Percentiles rank a stretch among this genome's conserved stretches.
phyloP scores from a whole-genome alignment of 2,888 invertebrate species.

The Lissonota sp. region DNA sequence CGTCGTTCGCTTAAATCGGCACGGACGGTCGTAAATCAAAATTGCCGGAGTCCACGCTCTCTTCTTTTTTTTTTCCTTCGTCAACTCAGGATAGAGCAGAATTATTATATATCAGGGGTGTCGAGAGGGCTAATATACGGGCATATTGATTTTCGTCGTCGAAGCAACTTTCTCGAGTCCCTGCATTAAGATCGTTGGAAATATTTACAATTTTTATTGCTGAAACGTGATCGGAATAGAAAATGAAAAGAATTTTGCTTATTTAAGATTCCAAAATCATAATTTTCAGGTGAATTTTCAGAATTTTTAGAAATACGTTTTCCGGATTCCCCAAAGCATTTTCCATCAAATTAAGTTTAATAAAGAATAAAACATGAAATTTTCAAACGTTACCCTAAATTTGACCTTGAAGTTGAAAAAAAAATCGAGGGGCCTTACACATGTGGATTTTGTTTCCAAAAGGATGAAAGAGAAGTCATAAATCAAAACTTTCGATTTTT shows the following conservation, averaged over 20 bases:
- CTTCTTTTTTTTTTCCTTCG: neutral
- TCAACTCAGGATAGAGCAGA: constrained; percentile 18
- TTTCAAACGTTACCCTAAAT: no score
- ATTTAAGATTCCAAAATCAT: no score
- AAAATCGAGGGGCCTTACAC: neutral
- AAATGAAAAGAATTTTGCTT: neutral
- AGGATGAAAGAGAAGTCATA: constrained; percentile 10
- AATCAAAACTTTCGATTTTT: constrained; percentile 38
- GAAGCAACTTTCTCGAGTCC: constrained; percentile 1
- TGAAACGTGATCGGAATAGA: constrained; percentile 20
- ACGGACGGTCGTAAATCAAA: constrained; percentile 61
- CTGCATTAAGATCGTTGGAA: constrained; percentile 20
- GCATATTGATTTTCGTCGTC: constrained; percentile 35
- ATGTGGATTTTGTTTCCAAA: no score
- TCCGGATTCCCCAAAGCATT: no score
- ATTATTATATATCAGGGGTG: constrained; percentile 53
- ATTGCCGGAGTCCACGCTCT: constrained; percentile 41
- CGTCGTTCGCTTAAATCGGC: constrained; percentile 39
- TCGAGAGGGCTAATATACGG: constrained; percentile 45
- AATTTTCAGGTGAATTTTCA: no score
- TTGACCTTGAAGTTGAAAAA: neutral
- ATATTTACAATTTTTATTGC: constrained; percentile 31
- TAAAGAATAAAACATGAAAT: no score
- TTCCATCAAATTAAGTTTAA: no score
- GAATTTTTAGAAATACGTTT: no score